Evolutionary conservation across 2,888 invertebrate species (phyloP).

Genomic region (Perithous albicinctus): DNA sequence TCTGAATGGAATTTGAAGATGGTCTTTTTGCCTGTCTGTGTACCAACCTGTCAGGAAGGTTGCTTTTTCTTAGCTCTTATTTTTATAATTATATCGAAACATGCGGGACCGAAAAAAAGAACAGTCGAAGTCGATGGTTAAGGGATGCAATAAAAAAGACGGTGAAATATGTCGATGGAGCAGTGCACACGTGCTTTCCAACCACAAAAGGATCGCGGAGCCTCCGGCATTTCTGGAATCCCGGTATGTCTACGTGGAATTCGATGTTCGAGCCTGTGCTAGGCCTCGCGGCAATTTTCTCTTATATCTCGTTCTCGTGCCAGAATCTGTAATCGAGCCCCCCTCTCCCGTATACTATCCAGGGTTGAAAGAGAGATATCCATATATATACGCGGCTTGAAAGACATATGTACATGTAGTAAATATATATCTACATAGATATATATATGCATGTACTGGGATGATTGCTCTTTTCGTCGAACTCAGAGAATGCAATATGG

Average conservation of each 20-base stretch:
- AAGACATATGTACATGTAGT: too few species aligned
- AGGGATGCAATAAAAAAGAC: constrained; percentile 11
- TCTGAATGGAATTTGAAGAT: not conserved
- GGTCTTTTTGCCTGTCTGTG: not conserved
- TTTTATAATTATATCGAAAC: not conserved
- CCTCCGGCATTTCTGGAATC: constrained; percentile 45
- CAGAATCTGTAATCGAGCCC: constrained; percentile 62
- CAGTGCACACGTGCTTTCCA: not conserved
- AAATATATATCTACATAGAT: constrained; percentile 1
- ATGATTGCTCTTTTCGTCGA: constrained; percentile 51
- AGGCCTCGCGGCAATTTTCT: constrained; percentile 41
- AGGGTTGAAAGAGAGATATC: constrained; percentile 21
- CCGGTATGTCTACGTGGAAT: constrained; percentile 54
- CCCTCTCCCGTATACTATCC: constrained; percentile 19
- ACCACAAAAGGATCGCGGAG: constrained; percentile 17
- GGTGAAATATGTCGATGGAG: constrained; percentile 2
- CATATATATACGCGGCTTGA: not conserved
- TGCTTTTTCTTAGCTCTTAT: not conserved
- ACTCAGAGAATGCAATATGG: constrained; percentile 78
- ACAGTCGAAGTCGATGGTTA: not conserved
- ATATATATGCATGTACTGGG: constrained; percentile 10
- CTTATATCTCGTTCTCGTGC: constrained; percentile 43
- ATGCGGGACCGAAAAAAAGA: not conserved
- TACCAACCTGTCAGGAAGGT: not conserved
- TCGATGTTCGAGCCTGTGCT: constrained; percentile 57